Base-by-base conservation (phyloP, 1,140 invertebrate genomes). In the Ericerus pela region DNA sequence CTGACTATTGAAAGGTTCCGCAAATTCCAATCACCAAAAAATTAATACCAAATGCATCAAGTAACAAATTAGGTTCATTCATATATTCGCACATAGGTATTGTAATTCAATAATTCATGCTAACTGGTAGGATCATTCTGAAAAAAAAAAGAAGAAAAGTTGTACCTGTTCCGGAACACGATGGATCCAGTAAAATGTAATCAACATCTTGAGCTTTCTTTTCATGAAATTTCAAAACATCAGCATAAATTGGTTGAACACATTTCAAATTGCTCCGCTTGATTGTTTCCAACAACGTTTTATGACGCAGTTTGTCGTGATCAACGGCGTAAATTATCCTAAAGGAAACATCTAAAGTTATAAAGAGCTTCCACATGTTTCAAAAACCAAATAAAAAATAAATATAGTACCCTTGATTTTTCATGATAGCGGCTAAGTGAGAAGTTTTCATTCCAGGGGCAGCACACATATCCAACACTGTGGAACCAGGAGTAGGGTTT, bases 401-500 rank as follows among this genome's bases (percentile, higher is more conserved):
- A 18, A 14, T n/a, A n/a, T n/a, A n/a, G n/a, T 71, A 82, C 77
- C 82, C 81, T 54, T 77, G 68, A 69, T 95, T 90, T 51, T 81
- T 70, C 67, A 95, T 78, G 8, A 85, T 69, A 27, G 88, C 82
- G 52, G 91, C 89, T 18, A 93, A 67, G 71, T 94, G 87, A 14
- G 83, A 79, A 0, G 93, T 90, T 70, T 97, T 98, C 82, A 95
- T 95, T 33, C 94, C 94, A 11, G 94, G 94, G 24, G 93, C 93
- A 10, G 93, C 88, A 73, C 93, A 97, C 76, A 89, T 84, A 68
- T 98, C 94, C 31, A 96, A 67, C 2, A 93, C 80, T 11, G 72
- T 70, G 61, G 79, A 77, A 4, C 80, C 81, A 10, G 75, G 66
- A 20, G 76, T 67, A 28, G 91, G 82, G 51, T 79, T 73, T 11